Base-by-base conservation (phyloP, 2,797 vertebrate genomes). In the Eulemur rubriventer region DNA sequence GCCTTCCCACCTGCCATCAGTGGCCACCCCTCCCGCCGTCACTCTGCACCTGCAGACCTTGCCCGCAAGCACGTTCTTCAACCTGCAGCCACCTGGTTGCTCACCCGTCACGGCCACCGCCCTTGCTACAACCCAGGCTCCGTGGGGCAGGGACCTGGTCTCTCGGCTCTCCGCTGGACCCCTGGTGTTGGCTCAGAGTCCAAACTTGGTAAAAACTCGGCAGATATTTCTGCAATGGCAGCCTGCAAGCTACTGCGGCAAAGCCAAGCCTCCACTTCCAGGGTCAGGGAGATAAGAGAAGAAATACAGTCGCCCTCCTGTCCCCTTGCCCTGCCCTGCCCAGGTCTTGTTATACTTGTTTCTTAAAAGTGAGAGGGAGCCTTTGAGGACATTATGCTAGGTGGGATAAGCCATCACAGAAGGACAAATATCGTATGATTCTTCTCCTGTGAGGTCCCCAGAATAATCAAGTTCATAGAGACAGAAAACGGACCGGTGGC, bases 121-220 rank as follows among this genome's bases (percentile, higher is more conserved):
- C 17, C n/a, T 50, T 24, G 1, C 4, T 5, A 67, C 4, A 14
- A 50, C 4, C 3, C 4, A 17, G 1, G 18, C 1, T 26, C 20
- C 5, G 4, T 7, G 9, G 69, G 76, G n/a, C 76, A 46, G 55
- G 14, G 46, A 38, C 33, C 81, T 9, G 8, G 4, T 28, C 43
- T 48, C 79, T 48, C 28, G 4, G 28, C 33, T 48, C 67, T 30
- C 38, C 4, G 14, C 30, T 18, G 26, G 2, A 50, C 28, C 33
- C 30, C n/a, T 0, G 0, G 4, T 30, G 55, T 35, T 2, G 1
- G 38, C 43, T 59, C 75, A 18, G 50, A 50, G 69, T 18, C 80
- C 11, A 20, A 2, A 1, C 13, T 14, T 87, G 50, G 69, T 46
- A 7, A 35, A 61, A 59, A 57, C 46, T 20, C 75, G 4, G 18